Percentiles rank a stretch among this genome's conserved stretches.
These are phyloP conservation scores for Triplophysa dalaica DNA, from an alignment of 2,113 vertebrate species.

Conservation along the genomic window DNA sequence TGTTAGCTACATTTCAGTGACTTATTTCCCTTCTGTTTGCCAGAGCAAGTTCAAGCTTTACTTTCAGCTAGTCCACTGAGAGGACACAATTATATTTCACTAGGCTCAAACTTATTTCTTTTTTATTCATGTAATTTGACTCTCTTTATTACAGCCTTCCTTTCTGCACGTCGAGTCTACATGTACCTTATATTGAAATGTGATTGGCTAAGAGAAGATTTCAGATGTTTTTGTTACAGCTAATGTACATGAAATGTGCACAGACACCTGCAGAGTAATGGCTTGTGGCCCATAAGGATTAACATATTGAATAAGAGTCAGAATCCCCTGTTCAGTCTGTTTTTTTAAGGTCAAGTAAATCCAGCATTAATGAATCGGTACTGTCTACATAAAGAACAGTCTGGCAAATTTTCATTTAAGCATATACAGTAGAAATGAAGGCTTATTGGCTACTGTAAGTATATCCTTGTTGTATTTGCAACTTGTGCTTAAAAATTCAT, in stretches of 20 bases:
- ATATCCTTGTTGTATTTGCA: no score
- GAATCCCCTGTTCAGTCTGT: no score
- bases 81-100: not conserved
- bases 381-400: no score
- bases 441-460: no score
- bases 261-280: not conserved
- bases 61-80: not conserved
- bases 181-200: not conserved
- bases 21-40: not conserved
- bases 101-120: not conserved
- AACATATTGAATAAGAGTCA: no score
- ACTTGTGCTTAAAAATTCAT: no score
- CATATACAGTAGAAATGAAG: no score
- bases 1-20: constrained; percentile 4
- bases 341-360: no score
- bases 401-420: no score
- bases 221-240: not conserved
- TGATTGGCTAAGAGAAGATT: not conserved
- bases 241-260: not conserved
- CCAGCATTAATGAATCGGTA: no score
- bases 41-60: constrained; percentile 18
- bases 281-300: no score
- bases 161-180: not conserved
- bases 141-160: not conserved
- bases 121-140: not conserved